Evolutionary conservation across 2,888 invertebrate genomes (phyloP), one percentile per base, ranked within the genome.

Genomic region (Harpagoxenus sublaevis): DNA sequence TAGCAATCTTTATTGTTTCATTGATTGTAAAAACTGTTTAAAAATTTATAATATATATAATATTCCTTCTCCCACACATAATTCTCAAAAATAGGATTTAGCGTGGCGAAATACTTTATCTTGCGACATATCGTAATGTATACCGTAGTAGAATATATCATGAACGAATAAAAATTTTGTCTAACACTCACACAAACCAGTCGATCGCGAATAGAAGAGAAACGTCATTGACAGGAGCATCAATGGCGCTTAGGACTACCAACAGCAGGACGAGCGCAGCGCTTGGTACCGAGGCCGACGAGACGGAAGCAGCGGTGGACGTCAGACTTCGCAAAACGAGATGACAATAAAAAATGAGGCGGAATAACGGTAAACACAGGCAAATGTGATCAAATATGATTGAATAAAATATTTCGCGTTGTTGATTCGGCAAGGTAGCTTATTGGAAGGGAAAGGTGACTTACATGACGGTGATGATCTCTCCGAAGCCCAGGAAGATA

Each of bases 401-500:
- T 10, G 12, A 45, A 45, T 45, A 45, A 45, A 3, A 45, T 45
- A 51, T n/a, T n/a, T 28, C 3, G 3, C 10, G 12, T 1, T 5
- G 45, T 51, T 57, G 12, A 66, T 31, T 35, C 5, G 39, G 31
- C 81, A n/a, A 77, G 3, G 6, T 9, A 65, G 53, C 84, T 60
- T n/a, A 10, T 55, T 23, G 1, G 2, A 39, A 39, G 9, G 6
- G 12, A 15, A 39, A 2, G 18, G 6, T 8, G 10, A 93, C 97
- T 96, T 94, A 98, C 98, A 98, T 97, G 84, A 99, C 97, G 6
- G 98, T 98, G 84, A 98, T 96, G 35, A 98, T 96, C 94, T 98
- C 98, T 8, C 98, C 98, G 87, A 98, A 96, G 31, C 97, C 97
- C 86, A 99, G 95, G 23, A 96, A 95, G 92, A 98, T 97, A 85